Evolutionary conservation across 2,113 vertebrate genomes (phyloP), one percentile per base, ranked within the genome.

Genomic region (Otolemur garnettii): DNA sequence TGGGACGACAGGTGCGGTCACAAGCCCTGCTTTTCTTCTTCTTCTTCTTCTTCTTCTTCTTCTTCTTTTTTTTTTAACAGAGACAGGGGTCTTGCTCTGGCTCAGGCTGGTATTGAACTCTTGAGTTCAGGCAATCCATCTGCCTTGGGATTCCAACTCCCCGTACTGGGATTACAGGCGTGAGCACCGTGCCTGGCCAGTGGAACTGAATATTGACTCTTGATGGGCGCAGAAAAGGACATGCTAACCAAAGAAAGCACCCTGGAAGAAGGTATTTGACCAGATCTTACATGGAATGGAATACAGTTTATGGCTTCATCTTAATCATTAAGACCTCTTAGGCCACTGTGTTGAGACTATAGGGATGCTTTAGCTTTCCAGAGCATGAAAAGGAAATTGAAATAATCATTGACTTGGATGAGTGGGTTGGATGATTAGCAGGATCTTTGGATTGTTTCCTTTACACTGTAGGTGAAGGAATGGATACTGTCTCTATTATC

Each of bases 351-450:
- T 35, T 80, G 64, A 74, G 24, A 53, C 82, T 84, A 22, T 57
- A 24, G 21, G 66, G 66, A 94, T 85, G 82, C 26, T 94, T 74
- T 78, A 35, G 19, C 92, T 91, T 91, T 77, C 71, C 55, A 74
- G 85, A 90, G 57, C 1, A 85, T 71, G 64, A 78, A 91, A 59
- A 28, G 28, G 17, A 90, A 79, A 53, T 59, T 79, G 72, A 74
- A 62, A n/a, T 57, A 35, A 94, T 83, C 30, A 45, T 78, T 94
- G 28, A 8, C 45, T 69, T 90, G 14, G 90, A 84, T 81, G 53
- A 53, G 62, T 26, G 33, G 53, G 42, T 57, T 84, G 28, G 7
- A 21, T 90, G 22, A 66, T 80, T 71, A 80, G 45, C 28, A 71
- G 60, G 2, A 15, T 28, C 38, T 78, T 0, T 69, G n/a, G 30